Evolutionary conservation across 1,140 invertebrate species (phyloP).

Genomic region (Meloidogyne exigua): DNA sequence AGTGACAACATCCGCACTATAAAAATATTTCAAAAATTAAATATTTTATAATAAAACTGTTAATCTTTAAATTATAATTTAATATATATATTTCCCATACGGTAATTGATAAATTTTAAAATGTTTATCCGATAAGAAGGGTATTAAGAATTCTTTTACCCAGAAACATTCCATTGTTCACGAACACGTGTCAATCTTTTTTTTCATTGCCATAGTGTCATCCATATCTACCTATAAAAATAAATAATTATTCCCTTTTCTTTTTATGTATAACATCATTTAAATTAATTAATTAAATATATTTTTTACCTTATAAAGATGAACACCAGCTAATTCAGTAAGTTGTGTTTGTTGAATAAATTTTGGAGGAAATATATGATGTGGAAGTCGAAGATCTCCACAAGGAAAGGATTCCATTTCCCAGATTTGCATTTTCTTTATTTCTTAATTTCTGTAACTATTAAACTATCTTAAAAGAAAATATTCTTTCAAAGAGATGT

Average conservation of each 20-base stretch:
- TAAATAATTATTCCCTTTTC: not conserved
- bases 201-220: constrained; percentile 59
- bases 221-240: constrained; percentile 56
- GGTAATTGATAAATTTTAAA: no score
- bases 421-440: constrained; percentile 49
- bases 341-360: constrained; percentile 42
- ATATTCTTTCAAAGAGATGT: not conserved
- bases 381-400: constrained; percentile 43
- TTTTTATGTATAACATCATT: no score
- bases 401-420: constrained; percentile 50
- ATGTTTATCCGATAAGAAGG: no score
- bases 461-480: constrained; percentile 24
- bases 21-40: not conserved
- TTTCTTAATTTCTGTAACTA: constrained; percentile 40
- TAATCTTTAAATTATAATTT: no score
- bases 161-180: constrained; percentile 45
- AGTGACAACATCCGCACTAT: constrained; percentile 34
- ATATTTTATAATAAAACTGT: no score
- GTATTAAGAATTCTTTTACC: not conserved
- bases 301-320: constrained; percentile 42
- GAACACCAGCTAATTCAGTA: constrained; percentile 36
- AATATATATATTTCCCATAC: no score
- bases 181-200: constrained; percentile 52
- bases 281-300: no score
- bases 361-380: constrained; percentile 54